A percentile compares a stretch with the other conserved stretches of the same genome.
phyloP scores from a whole-genome alignment of 2,113 vertebrate genomes.

The Taxidea taxus region DNA sequence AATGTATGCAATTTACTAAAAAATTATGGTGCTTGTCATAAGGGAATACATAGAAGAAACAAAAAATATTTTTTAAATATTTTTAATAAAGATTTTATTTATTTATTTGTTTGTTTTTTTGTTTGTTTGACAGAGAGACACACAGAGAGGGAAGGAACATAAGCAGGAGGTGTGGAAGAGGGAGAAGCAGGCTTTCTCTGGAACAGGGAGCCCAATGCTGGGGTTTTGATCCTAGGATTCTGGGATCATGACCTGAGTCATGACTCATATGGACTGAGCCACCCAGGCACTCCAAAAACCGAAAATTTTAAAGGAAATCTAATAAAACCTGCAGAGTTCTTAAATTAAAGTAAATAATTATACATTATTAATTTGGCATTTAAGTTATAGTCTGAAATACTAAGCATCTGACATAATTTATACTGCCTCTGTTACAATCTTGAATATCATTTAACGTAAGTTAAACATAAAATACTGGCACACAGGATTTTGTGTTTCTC shows the following conservation, averaged over 20 bases:
- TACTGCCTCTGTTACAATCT: background rate
- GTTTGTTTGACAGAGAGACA: too few species aligned
- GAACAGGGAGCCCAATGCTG: too few species aligned
- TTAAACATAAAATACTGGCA: background rate
- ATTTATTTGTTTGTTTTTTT: too few species aligned
- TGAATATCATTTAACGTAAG: background rate
- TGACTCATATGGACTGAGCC: too few species aligned
- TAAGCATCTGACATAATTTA: background rate
- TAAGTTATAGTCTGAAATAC: background rate
- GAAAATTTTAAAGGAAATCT: background rate
- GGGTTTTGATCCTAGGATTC: too few species aligned
- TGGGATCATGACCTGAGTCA: too few species aligned
- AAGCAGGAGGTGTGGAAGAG: too few species aligned
- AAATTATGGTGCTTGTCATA: background rate
- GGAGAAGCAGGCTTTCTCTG: too few species aligned
- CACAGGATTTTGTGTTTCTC: background rate
- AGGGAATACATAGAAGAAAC: background rate
- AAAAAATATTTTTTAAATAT: background rate
- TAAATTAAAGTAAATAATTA: background rate
- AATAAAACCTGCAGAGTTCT: background rate
- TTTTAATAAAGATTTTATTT: too few species aligned
- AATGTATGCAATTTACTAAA: background rate
- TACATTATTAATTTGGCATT: background rate
- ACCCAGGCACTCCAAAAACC: too few species aligned
- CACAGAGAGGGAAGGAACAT: too few species aligned